These are phyloP conservation scores for Sceloporus undulatus DNA, from an alignment of 2,113 vertebrate species.

Conservation along the genomic window DNA sequence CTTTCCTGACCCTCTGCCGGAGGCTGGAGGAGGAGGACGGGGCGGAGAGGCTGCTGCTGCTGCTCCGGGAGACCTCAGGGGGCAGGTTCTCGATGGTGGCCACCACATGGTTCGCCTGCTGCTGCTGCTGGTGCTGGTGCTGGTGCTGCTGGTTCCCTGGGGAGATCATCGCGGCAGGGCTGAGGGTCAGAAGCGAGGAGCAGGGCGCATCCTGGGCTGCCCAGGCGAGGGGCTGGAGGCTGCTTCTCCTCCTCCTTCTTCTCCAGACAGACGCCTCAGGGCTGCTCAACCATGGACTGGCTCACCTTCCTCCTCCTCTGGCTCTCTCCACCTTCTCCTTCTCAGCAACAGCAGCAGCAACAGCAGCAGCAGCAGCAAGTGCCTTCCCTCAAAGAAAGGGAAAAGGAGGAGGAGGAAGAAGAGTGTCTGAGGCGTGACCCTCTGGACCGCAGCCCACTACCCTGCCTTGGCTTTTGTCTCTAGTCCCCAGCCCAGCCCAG, in stretches of 20 bases:
- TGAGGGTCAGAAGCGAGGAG: slow-evolving; percentile 76
- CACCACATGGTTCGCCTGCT: slow-evolving; percentile 88
- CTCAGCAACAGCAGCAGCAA: slow-evolving; percentile 26
- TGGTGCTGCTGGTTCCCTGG: slow-evolving; percentile 42
- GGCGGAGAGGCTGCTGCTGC: slow-evolving; percentile 62
- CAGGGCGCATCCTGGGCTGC: slow-evolving; percentile 79
- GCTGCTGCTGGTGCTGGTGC: slow-evolving; percentile 67
- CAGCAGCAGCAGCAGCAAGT: slow-evolving; percentile 55
- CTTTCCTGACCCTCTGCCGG: slow-evolving; percentile 86
- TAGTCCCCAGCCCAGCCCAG: background rate
- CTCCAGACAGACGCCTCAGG: slow-evolving; percentile 38
- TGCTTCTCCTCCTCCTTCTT: slow-evolving; percentile 48
- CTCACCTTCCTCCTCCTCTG: background rate
- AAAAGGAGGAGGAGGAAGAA: too few relatives aligned
- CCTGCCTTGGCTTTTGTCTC: slow-evolving; percentile 20
- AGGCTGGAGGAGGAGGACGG: slow-evolving; percentile 77
- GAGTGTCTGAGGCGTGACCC: background rate
- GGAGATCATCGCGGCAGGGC: slow-evolving; percentile 75
- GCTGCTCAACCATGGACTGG: slow-evolving; percentile 54
- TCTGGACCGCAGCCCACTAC: background rate
- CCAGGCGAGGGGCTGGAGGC: slow-evolving; percentile 46
- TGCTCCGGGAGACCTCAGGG: slow-evolving; percentile 67
- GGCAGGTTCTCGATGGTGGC: slow-evolving; percentile 88
- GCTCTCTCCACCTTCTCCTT: background rate
- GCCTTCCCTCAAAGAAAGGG: slow-evolving; percentile 40